A percentile compares a stretch with the other conserved stretches of the same genome.
phyloP scores from a whole-genome alignment of 2,797 vertebrate genomes.

The Gallinago nigripennis region DNA sequence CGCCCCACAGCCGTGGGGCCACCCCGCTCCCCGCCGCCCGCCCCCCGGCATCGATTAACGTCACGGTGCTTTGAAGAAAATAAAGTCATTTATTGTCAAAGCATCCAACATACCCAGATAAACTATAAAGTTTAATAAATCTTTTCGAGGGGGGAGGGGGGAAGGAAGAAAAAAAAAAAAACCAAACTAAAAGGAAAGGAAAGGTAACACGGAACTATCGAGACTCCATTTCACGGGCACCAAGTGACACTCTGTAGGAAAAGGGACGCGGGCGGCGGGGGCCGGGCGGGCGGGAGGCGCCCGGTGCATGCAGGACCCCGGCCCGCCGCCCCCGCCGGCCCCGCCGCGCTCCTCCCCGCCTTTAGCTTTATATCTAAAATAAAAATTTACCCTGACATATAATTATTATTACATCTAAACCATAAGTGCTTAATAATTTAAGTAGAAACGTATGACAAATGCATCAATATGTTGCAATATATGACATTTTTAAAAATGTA shows the following conservation, averaged over 20 bases:
- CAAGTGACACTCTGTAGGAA: constrained; percentile 94
- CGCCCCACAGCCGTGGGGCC: not conserved
- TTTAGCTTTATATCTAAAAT: constrained; percentile 92
- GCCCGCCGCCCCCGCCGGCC: constrained; percentile 71
- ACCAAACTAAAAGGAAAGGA: constrained; percentile 41
- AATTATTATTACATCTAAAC: constrained; percentile 87
- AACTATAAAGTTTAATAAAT: constrained; percentile 98
- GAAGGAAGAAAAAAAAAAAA: not conserved
- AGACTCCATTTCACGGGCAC: constrained; percentile 90
- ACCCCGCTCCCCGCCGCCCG: not conserved
- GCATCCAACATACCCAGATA: constrained; percentile 98
- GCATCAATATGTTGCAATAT: constrained; percentile 92
- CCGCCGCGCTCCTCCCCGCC: constrained; percentile 72
- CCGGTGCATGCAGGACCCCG: constrained; percentile 90
- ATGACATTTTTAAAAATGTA: constrained; percentile 87
- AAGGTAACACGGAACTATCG: constrained; percentile 91
- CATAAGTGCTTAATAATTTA: constrained; percentile 94
- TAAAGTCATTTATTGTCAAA: constrained; percentile 99
- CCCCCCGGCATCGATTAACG: constrained; percentile 30
- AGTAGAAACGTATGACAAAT: constrained; percentile 93
- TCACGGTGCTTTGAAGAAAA: constrained; percentile 88
- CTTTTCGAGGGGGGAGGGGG: constrained; percentile 80
- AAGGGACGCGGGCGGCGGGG: constrained; percentile 77
- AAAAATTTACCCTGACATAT: constrained; percentile 93
- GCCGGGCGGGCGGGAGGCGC: not conserved